Conservation (phyloP, 2,888 invertebrate species). For the Xylota sylvarum region DNA sequence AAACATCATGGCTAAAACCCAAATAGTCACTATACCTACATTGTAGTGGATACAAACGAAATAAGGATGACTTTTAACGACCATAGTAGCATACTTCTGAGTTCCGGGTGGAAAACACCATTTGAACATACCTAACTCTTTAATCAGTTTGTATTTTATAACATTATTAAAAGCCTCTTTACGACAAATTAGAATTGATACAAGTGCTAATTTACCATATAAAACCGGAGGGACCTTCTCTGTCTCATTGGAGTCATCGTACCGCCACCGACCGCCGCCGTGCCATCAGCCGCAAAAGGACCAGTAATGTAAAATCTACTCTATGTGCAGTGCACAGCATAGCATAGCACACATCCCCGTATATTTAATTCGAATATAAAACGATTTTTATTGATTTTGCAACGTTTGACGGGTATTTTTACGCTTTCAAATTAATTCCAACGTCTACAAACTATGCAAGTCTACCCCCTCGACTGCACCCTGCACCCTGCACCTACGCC, state of each 20-base stretch:
- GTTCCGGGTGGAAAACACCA: neutral
- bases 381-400: constrained; percentile 74
- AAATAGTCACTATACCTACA: neutral
- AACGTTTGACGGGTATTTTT: constrained; percentile 67
- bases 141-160: constrained; percentile 21
- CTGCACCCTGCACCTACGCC: too few species aligned
- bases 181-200: constrained; percentile 21
- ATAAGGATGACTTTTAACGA: neutral
- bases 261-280: neutral
- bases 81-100: neutral
- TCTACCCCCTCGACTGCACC: constrained; percentile 11
- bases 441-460: constrained; percentile 32
- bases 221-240: neutral
- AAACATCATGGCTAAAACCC: too few species aligned
- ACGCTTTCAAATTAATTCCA: constrained; percentile 72
- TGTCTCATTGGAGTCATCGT: constrained; percentile 21
- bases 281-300: constrained; percentile 27
- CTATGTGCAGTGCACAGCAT: constrained; percentile 11
- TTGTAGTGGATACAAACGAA: neutral
- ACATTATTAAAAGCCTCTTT: constrained; percentile 20
- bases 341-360: constrained; percentile 27
- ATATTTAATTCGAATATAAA: constrained; percentile 70
- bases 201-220: constrained; percentile 30
- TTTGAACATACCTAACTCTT: neutral
- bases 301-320: constrained; percentile 22